Percentiles rank a stretch among this genome's conserved stretches.
Conservation (phyloP, 2,888 invertebrate species). For the Apamea monoglypha region DNA sequence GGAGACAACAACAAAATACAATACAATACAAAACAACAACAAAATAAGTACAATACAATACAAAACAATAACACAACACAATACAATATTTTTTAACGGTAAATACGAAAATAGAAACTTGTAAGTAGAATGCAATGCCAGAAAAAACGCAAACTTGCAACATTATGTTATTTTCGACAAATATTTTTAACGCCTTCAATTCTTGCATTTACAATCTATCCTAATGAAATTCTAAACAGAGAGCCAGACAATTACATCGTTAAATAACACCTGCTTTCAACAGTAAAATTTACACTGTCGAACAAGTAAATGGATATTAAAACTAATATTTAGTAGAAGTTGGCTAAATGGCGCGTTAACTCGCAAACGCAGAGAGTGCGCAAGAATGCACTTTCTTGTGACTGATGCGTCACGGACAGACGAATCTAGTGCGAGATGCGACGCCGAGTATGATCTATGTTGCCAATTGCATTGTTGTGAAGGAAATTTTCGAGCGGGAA, state of each 20-base stretch:
- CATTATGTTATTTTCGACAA: not conserved
- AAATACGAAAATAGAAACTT: not conserved
- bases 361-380: slow-evolving; percentile 55
- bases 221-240: slow-evolving; percentile 1
- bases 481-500: slow-evolving; percentile 37
- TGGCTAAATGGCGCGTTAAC: slow-evolving; percentile 62
- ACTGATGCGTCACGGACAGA: slow-evolving; percentile 75
- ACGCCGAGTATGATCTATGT: slow-evolving; percentile 49
- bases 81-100: not conserved
- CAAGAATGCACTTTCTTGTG: slow-evolving; percentile 80
- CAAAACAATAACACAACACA: too few species aligned
- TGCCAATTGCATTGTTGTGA: slow-evolving; percentile 41
- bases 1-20: too few species aligned
- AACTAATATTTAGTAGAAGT: slow-evolving; percentile 53
- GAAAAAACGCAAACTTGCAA: not conserved
- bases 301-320: slow-evolving; percentile 30
- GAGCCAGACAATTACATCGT: slow-evolving; percentile 17
- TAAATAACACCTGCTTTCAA: slow-evolving; percentile 28
- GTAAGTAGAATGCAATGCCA: not conserved
- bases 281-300: slow-evolving; percentile 19
- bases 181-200: not conserved
- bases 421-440: slow-evolving; percentile 60
- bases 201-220: not conserved
- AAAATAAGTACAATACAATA: too few species aligned
- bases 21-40: too few species aligned